Evolutionary conservation across 1,140 invertebrate species (phyloP).

Genomic region (Cecropterus lyciades): DNA sequence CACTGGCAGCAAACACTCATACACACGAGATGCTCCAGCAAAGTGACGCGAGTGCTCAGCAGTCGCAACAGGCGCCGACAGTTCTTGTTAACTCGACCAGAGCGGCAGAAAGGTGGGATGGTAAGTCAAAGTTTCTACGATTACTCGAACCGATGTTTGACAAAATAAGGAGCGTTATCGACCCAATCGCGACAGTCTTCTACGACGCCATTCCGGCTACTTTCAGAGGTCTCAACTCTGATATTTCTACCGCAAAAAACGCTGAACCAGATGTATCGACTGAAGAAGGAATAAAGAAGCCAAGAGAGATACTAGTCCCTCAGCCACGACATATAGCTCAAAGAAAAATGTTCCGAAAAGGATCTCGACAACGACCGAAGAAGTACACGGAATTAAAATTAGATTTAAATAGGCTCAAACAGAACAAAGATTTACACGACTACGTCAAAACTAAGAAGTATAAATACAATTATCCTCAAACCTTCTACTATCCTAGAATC

Average conservation of each 20-base stretch:
- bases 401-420: conserved; percentile 67
- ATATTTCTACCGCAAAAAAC: conserved; percentile 58
- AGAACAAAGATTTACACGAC: conserved; percentile 74
- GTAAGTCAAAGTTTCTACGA: conserved; percentile 78
- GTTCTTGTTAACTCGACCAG: conserved; percentile 73
- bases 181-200: conserved; percentile 70
- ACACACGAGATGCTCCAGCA: conserved; percentile 72
- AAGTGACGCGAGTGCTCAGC: conserved; percentile 77
- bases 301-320: conserved; percentile 66
- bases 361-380: conserved; percentile 60
- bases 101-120: conserved; percentile 82
- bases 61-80: conserved; percentile 78
- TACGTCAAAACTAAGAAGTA: conserved; percentile 78
- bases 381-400: conserved; percentile 74
- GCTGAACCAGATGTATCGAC: conserved; percentile 49
- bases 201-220: conserved; percentile 73
- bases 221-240: conserved; percentile 67
- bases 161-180: conserved; percentile 63
- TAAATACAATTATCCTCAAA: conserved; percentile 75
- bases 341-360: conserved; percentile 68
- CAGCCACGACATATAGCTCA: conserved; percentile 73
- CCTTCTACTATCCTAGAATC: conserved; percentile 72
- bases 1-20: conserved; percentile 63
- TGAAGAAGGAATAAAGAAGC: conserved; percentile 57
- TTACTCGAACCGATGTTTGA: conserved; percentile 73